Base-by-base conservation (phyloP, 1,140 invertebrate genomes). In the Monochamus saltuarius region DNA sequence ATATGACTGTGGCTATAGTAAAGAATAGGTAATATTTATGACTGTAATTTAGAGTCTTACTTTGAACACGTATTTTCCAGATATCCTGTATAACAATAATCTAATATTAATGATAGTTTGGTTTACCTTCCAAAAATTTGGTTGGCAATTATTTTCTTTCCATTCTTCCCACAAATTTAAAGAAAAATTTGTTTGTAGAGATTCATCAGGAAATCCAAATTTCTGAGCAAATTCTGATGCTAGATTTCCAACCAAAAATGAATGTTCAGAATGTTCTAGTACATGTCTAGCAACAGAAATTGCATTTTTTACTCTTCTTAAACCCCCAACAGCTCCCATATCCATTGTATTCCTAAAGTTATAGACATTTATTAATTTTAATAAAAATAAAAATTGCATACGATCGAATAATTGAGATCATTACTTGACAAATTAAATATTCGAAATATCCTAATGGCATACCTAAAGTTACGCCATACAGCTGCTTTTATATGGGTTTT, bases 61-160 rank as follows among this genome's bases (percentile, higher is more conserved):
- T n/a, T n/a, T n/a, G n/a, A n/a, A n/a, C n/a, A n/a, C n/a, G n/a
- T n/a, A n/a, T n/a, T n/a, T n/a, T n/a, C n/a, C n/a, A n/a, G n/a
- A n/a, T n/a, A n/a, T n/a, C n/a, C n/a, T n/a, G n/a, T n/a, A n/a
- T n/a, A n/a, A n/a, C n/a, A n/a, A n/a, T n/a, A n/a, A n/a, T n/a
- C n/a, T n/a, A n/a, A n/a, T n/a, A n/a, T n/a, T n/a, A n/a, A n/a
- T n/a, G n/a, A n/a, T n/a, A 29, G 22, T 6, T 29, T 29, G 2
- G 6, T 3, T 29, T 29, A 92, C 93, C 81, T 83, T 84, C 92
- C 97, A 96, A 79, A 89, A 99, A 80, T 99, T 99, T 0, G 97
- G 97, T 77, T 99, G 98, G 77, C 98, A 99, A 47, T 87, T 85
- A 9, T 85, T 80, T 1, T 79, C 67, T 66, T 83, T 86, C 97